Evolutionary conservation across 2,113 vertebrate genomes (phyloP).

Genomic region (Notothenia rossii): DNA sequence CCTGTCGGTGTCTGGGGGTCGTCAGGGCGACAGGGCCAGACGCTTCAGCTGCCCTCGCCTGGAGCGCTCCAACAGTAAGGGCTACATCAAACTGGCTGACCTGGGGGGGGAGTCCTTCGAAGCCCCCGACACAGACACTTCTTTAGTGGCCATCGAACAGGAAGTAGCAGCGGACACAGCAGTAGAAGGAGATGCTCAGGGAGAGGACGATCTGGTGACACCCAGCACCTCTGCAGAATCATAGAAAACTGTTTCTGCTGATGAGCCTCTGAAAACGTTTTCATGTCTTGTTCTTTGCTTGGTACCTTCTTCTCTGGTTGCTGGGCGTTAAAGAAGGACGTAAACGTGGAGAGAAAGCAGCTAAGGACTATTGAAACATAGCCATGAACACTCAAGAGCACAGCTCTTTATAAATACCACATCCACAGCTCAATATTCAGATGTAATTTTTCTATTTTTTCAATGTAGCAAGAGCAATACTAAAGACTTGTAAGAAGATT

Average conservation of each 20-base stretch:
- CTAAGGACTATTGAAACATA: slow-evolving; percentile 75
- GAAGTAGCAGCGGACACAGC: slow-evolving; percentile 71
- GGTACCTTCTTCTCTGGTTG: slow-evolving; percentile 37
- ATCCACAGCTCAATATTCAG: slow-evolving; percentile 71
- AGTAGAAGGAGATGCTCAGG: slow-evolving; percentile 57
- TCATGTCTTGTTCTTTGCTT: slow-evolving; percentile 80
- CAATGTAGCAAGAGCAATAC: slow-evolving; percentile 85
- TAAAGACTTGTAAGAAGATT: slow-evolving; percentile 71
- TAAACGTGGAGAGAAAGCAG: slow-evolving; percentile 29
- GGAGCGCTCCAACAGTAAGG: slow-evolving; percentile 91
- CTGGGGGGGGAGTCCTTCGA: slow-evolving; percentile 89
- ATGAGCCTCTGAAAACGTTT: slow-evolving; percentile 56
- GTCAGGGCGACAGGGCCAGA: slow-evolving; percentile 75
- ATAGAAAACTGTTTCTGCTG: slow-evolving; percentile 47
- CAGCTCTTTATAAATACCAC: slow-evolving; percentile 68
- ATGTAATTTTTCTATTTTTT: slow-evolving; percentile 81
- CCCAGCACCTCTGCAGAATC: slow-evolving; percentile 60
- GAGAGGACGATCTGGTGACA: slow-evolving; percentile 63
- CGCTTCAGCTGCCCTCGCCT: slow-evolving; percentile 89
- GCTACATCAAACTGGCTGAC: slow-evolving; percentile 92
- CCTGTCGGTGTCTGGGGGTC: slow-evolving; percentile 70
- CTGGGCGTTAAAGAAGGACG: slow-evolving; percentile 31
- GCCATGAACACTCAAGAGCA: slow-evolving; percentile 72
- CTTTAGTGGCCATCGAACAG: slow-evolving; percentile 65
- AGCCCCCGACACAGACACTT: slow-evolving; percentile 80